Base-by-base conservation (phyloP, 2,113 vertebrate genomes). In the Crypturellus undulatus region DNA sequence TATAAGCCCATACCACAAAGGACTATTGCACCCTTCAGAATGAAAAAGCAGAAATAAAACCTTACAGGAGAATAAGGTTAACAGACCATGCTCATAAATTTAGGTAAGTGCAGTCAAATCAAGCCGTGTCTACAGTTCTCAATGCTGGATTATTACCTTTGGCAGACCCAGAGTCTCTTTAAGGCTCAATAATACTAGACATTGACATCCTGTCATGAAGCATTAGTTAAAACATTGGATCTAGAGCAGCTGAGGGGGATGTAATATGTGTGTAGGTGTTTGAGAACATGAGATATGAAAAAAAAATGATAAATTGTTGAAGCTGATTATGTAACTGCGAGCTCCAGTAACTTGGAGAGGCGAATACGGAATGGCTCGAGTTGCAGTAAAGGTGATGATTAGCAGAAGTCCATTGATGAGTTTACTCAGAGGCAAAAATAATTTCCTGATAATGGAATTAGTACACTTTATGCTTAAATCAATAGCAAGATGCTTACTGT, bases 181-280 rank as follows among this genome's bases (percentile, higher is more conserved):
- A 71, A 88, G 68, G 42, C 79, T 91, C 87, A 76, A 8, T 85
- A 95, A 85, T 88, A 73, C 56, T 93, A 68, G 92, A 80, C 90
- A 84, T 49, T 94, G 92, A 88, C 94, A 95, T 86, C 26, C 30
- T 96, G 93, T 93, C 92, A 89, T 80, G 73, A 93, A 79, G 83
- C 86, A 95, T 87, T 94, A 93, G 91, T 87, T 95, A 59, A 94
- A 76, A 84, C 73, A 83, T 36, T 89, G 92, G 40, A 94, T 93
- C 65, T 90, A 47, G 79, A 94, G 88, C 82, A 79, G 8, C 40
- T 78, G 89, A 81, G 93, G 90, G 90, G 92, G 94, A 81, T 90
- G 95, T 94, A 90, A 92, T 93, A 87, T 92, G 62, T 89, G 90
- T 72, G 96, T 96, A 95, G 83, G 94, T 96, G 94, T 96, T 94